Base-by-base conservation (phyloP, 2,113 vertebrate species). In the Thomomys bottae region DNA sequence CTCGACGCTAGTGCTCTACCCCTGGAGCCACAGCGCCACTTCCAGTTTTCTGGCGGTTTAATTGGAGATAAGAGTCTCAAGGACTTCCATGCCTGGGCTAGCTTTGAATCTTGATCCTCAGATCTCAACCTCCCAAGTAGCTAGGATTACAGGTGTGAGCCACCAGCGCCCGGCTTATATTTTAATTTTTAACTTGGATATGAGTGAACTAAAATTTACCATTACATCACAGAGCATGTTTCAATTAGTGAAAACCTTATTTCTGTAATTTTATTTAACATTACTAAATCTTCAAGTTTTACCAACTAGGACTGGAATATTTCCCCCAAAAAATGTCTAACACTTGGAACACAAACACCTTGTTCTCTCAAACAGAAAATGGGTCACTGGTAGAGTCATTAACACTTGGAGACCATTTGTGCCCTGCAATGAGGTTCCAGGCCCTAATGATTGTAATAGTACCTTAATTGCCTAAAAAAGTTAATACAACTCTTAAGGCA, bases 261-360 rank as follows among this genome's bases (percentile, higher is more conserved):
- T 92, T 90, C 38, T 90, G 14, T 77, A 38, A 79, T 64, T 85
- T 90, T 73, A 91, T 85, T 90, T 73, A 91, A 57, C 18, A 15
- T 75, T 84, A 30, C 21, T 88, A 78, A 86, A 42, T 88, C 59
- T 82, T 73, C 4, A 70, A 61, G 36, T 80, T 91, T 89, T 42
- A n/a, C 26, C 21, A 77, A 84, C 38, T 89, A 34, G 84, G 89
- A 54, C n/a, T 73, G 5, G 57, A 84, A 28, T 72, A 81, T 54
- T n/a, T n/a, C n/a, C 10, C 30, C 49, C 61, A 94, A 80, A 63
- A 83, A 84, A 78, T 63, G 1, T 32, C 59, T 57, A 68, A 94
- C 54, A 59, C 84, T 90, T 64, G 32, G 72, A 83, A 84, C 38
- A 32, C 82, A 89, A 84, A 54, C 73, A 64, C 45, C 24, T 24